Evolutionary conservation across 1,140 invertebrate genomes (phyloP).

Genomic region (Drosophila pallidifrons): DNA sequence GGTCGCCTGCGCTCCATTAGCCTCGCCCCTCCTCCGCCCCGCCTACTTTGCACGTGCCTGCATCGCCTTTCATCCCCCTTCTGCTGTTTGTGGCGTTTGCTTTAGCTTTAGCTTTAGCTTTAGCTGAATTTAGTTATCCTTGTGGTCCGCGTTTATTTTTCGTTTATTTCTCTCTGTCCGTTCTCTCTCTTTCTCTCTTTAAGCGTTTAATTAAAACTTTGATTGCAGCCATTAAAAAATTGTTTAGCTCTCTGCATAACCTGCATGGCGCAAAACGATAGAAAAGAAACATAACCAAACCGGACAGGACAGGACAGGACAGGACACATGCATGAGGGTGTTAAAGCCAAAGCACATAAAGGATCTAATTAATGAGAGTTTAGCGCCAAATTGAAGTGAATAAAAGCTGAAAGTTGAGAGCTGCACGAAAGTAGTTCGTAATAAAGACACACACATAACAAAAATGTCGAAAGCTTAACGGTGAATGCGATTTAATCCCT

Average conservation of each 20-base stretch:
- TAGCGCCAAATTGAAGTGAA: slow-evolving; percentile 16
- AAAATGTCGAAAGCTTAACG: slow-evolving; percentile 4
- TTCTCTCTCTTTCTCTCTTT: slow-evolving; percentile 47
- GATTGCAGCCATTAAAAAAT: slow-evolving; percentile 70
- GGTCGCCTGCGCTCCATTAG: slow-evolving; percentile 73
- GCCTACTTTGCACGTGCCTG: slow-evolving; percentile 37
- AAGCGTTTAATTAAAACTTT: slow-evolving; percentile 81
- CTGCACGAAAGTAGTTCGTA: background rate
- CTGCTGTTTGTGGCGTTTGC: background rate
- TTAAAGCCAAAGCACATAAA: slow-evolving; percentile 18
- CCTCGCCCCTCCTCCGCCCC: slow-evolving; percentile 17
- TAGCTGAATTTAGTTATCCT: slow-evolving; percentile 59
- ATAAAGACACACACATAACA: background rate
- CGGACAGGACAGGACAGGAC: too few species aligned
- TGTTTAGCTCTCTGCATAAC: slow-evolving; percentile 32
- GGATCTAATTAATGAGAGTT: slow-evolving; percentile 31
- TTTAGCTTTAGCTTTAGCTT: slow-evolving; percentile 19
- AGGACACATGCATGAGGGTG: slow-evolving; percentile 11
- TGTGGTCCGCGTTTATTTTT: slow-evolving; percentile 23
- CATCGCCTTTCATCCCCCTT: too few species aligned
- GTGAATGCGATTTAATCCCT: too few species aligned
- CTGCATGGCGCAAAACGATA: slow-evolving; percentile 5
- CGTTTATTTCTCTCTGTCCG: slow-evolving; percentile 20
- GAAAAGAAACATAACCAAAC: too few species aligned
- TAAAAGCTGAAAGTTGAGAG: background rate